Conservation (phyloP, 2,888 invertebrate genomes). For the Aquatica leii region DNA sequence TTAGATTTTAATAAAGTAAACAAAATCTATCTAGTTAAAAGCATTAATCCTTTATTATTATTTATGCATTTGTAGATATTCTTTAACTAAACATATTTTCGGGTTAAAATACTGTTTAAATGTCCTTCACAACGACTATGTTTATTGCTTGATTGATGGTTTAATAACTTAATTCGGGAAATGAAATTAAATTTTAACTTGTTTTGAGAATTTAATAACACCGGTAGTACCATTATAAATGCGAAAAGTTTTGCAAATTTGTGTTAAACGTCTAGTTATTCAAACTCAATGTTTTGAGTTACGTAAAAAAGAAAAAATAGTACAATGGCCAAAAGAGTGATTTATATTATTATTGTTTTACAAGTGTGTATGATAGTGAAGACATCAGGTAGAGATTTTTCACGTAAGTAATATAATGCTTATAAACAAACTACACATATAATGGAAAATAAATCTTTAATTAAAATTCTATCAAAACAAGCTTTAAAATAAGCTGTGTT, state of each 20-base stretch:
- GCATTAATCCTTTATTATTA: too few relatives aligned
- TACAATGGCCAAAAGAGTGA: background rate
- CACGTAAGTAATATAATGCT: conserved; percentile 6
- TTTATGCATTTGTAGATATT: too few relatives aligned
- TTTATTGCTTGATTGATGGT: conserved; percentile 17
- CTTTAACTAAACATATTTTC: too few relatives aligned
- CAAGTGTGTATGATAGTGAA: background rate
- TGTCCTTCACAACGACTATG: background rate
- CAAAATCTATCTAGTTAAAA: too few relatives aligned
- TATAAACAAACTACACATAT: too few relatives aligned
- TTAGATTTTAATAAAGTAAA: too few relatives aligned
- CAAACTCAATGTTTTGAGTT: background rate
- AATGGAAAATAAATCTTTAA: too few relatives aligned
- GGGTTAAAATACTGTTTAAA: conserved; percentile 6
- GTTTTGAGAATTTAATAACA: conserved; percentile 13
- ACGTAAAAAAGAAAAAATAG: background rate
- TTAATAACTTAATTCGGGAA: conserved; percentile 18
- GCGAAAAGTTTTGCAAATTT: conserved; percentile 12
- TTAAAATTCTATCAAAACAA: too few relatives aligned
- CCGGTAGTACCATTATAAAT: conserved; percentile 12
- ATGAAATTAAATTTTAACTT: conserved; percentile 17
- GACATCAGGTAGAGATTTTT: conserved; percentile 7
- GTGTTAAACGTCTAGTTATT: conserved; percentile 4
- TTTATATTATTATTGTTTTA: background rate
- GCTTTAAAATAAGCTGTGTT: too few relatives aligned